A percentile compares a stretch with the other conserved stretches of the same genome.
phyloP scores from a whole-genome alignment of 2,797 vertebrate species.

The Macrochelys suwanniensis region DNA sequence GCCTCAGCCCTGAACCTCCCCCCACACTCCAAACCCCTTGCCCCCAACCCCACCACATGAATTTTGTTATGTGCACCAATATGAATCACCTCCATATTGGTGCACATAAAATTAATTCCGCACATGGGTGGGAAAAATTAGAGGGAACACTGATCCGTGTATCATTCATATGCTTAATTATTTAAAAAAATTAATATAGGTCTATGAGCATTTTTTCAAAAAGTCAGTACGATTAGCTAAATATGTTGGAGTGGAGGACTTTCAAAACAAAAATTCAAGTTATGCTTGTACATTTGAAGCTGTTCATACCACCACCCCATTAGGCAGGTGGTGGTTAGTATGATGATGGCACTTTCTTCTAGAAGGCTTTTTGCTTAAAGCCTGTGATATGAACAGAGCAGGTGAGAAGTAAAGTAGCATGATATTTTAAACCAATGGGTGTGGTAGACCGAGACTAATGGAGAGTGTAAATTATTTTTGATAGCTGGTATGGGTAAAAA shows the following conservation, averaged over 20 bases:
- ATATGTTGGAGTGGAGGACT: not conserved
- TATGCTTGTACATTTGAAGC: not conserved
- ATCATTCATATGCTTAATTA: accelerated
- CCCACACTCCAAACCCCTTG: too few relatives aligned
- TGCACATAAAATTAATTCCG: too few relatives aligned
- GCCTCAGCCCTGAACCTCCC: too few relatives aligned
- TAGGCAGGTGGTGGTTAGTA: not conserved
- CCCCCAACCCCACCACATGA: too few relatives aligned
- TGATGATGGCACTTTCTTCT: not conserved
- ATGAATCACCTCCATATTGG: too few relatives aligned
- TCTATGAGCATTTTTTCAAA: accelerated
- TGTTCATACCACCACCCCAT: not conserved
- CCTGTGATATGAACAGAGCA: accelerated
- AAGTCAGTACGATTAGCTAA: not conserved
- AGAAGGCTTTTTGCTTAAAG: not conserved
- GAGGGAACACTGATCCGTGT: not conserved
- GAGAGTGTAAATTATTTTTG: not conserved
- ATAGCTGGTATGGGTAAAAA: not conserved
- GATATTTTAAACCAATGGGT: not conserved
- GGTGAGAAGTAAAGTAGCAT: accelerated
- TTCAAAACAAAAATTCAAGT: not conserved
- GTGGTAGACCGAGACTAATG: not conserved
- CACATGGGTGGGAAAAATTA: too few relatives aligned
- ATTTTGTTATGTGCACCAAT: too few relatives aligned
- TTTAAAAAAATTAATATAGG: accelerated